These are phyloP conservation scores for Lutjanus argentimaculatus DNA, from an alignment of 2,797 vertebrate genomes.

Conservation along the genomic window DNA sequence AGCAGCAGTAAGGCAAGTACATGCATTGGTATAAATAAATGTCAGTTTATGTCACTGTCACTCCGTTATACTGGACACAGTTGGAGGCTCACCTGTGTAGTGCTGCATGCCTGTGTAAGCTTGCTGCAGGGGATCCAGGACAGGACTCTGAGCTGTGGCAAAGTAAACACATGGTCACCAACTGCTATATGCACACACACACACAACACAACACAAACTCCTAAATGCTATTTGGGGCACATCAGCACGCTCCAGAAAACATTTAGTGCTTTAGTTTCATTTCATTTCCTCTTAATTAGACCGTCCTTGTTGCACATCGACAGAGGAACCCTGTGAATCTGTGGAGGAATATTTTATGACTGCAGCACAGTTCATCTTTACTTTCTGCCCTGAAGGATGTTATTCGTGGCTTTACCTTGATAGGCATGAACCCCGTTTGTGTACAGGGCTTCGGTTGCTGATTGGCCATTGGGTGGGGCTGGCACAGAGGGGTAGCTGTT, in stretches of 20 bases:
- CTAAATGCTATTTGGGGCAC: constrained; percentile 52
- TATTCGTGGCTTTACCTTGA: constrained; percentile 86
- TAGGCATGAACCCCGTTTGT: constrained; percentile 94
- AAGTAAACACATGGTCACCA: constrained; percentile 59
- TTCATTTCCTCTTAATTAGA: constrained; percentile 49
- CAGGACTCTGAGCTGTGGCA: constrained; percentile 93
- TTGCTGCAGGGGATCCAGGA: constrained; percentile 93
- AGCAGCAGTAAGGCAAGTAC: not conserved
- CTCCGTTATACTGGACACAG: not conserved
- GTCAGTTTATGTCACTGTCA: not conserved
- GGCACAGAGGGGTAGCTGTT: constrained; percentile 92
- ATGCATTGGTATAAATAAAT: constrained; percentile 14
- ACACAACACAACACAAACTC: not conserved
- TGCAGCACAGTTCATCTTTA: not conserved
- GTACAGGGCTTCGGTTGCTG: constrained; percentile 91
- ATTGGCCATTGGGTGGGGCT: constrained; percentile 91
- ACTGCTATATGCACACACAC: constrained; percentile 27
- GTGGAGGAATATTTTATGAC: constrained; percentile 2
- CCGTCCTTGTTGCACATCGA: constrained; percentile 16
- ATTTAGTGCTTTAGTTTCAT: constrained; percentile 47
- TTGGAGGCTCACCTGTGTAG: constrained; percentile 90
- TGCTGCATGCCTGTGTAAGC: constrained; percentile 97
- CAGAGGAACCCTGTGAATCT: constrained; percentile 22
- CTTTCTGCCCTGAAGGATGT: not conserved
- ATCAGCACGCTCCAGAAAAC: constrained; percentile 59